Conservation (phyloP, 2,797 vertebrate species). For the Pseudomugil tenellus region DNA sequence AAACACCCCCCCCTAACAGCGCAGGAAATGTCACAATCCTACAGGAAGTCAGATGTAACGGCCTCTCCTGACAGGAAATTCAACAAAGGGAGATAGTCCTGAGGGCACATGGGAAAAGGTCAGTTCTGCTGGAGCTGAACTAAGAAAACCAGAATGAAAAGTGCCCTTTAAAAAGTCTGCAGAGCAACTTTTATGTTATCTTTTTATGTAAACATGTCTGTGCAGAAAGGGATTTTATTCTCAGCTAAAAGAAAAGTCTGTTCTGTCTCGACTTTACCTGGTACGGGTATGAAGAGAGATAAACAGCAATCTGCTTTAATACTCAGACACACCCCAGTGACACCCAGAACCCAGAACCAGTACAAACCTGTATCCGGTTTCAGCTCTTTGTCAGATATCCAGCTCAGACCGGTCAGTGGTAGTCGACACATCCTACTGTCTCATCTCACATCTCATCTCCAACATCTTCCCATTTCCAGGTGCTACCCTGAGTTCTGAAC, state of each 20-base stretch:
- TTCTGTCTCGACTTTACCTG: not conserved
- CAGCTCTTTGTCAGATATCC: not conserved
- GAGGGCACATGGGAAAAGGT: slow-evolving; percentile 44
- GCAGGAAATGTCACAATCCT: slow-evolving; percentile 71
- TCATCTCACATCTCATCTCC: slow-evolving; percentile 8
- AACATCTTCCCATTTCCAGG: slow-evolving; percentile 2
- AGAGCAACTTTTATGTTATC: not conserved
- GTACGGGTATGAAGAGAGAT: not conserved
- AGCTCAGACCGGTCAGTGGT: slow-evolving; percentile 33
- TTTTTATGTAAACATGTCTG: not conserved
- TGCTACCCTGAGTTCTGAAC: slow-evolving; percentile 13
- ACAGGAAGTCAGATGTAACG: slow-evolving; percentile 74
- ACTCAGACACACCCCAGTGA: not conserved
- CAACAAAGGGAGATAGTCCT: slow-evolving; percentile 66
- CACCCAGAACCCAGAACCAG: not conserved
- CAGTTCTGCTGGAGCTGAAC: slow-evolving; percentile 10
- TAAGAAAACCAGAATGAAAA: not conserved
- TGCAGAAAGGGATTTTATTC: not conserved
- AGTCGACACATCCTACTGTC: slow-evolving; percentile 63
- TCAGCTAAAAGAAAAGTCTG: not conserved
- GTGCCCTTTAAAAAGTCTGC: not conserved
- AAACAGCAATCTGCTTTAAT: not conserved
- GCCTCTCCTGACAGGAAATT: slow-evolving; percentile 72
- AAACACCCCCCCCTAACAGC: slow-evolving; percentile 26
- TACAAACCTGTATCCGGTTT: slow-evolving; percentile 59